phyloP scores from a whole-genome alignment of 2,888 invertebrate species.

The Steinernema carpocapsae region DNA sequence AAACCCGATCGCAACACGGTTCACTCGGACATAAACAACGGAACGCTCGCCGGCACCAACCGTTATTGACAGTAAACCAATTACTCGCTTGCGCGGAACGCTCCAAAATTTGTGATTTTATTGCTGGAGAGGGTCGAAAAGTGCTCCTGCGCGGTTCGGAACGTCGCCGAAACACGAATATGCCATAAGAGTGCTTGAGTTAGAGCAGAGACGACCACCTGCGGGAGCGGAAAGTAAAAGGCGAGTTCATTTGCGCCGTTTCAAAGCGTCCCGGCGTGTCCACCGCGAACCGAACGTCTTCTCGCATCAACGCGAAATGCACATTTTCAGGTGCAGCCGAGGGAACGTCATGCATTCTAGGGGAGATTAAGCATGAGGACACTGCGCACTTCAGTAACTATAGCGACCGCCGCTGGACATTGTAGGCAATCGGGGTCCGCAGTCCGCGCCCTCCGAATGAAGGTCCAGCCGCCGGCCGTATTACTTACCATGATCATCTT shows the following conservation, averaged over 20 bases:
- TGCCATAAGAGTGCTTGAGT: no score
- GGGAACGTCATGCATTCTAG: background rate
- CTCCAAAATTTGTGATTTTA: no score
- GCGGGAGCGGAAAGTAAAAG: background rate
- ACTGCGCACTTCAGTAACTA: conserved; percentile 29
- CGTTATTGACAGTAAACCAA: conserved; percentile 6
- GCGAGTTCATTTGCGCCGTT: background rate
- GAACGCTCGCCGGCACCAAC: conserved; percentile 9
- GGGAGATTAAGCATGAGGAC: conserved; percentile 12
- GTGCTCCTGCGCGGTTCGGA: no score
- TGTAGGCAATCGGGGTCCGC: conserved; percentile 4
- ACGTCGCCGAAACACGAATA: no score
- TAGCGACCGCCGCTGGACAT: conserved; percentile 26
- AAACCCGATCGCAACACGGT: background rate
- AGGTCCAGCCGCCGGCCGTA: no score
- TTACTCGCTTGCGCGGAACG: background rate
- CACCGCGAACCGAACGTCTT: no score
- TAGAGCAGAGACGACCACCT: background rate
- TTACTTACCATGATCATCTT: conserved; percentile 21
- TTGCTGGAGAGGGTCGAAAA: no score
- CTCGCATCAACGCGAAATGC: background rate
- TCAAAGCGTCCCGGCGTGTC: no score
- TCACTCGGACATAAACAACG: background rate
- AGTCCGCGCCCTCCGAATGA: no score
- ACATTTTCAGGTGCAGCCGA: conserved; percentile 11